phyloP scores from a whole-genome alignment of 2,888 invertebrate species.

The Ommatoiulus sabulosus region DNA sequence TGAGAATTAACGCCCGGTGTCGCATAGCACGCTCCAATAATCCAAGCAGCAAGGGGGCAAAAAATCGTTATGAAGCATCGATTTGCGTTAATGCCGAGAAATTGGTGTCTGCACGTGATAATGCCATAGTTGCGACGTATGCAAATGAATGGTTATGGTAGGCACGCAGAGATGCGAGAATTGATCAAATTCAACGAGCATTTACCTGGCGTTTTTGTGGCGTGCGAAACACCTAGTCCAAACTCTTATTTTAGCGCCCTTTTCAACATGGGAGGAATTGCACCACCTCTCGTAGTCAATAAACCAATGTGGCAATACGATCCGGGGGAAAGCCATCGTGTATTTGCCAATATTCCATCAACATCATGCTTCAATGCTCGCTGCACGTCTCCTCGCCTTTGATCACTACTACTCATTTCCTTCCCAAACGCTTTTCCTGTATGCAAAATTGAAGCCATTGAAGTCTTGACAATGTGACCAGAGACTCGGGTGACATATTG shows the following conservation, averaged over 20 bases:
- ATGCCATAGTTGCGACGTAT: neutral
- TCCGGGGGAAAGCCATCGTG: neutral
- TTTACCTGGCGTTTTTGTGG: neutral
- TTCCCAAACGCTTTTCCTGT: neutral
- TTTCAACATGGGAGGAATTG: neutral
- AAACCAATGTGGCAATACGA: neutral
- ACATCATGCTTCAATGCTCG: neutral
- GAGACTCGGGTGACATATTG: neutral
- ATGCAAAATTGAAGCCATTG: constrained; percentile 36
- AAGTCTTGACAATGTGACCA: constrained; percentile 29
- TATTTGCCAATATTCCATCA: constrained; percentile 14
- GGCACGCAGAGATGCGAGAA: neutral
- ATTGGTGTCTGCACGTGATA: constrained; percentile 5
- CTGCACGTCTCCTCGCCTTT: neutral
- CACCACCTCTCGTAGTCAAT: neutral
- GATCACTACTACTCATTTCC: neutral
- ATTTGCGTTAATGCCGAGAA: neutral
- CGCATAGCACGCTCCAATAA: constrained; percentile 20
- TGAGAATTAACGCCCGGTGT: constrained; percentile 20
- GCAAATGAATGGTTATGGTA: neutral
- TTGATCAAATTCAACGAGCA: neutral
- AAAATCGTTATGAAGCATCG: constrained; percentile 28
- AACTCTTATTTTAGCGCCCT: neutral
- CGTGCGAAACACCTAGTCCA: neutral
- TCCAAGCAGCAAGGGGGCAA: neutral